Conservation (phyloP, 2,113 vertebrate species). For the Entelurus aequoreus region DNA sequence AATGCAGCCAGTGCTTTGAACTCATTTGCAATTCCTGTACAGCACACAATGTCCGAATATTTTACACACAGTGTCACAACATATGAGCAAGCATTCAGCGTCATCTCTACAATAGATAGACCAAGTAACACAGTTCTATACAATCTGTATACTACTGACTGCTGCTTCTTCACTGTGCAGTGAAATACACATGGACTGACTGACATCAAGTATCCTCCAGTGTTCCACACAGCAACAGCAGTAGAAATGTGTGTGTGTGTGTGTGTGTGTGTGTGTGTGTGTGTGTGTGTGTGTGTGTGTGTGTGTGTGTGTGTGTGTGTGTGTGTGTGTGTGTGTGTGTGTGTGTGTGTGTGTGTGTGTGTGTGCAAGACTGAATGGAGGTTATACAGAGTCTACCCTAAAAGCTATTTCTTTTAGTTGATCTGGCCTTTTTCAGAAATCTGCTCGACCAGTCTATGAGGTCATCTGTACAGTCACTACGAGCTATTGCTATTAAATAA, state of each 20-base stretch:
- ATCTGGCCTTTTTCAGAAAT: constrained; percentile 84
- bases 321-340: background rate
- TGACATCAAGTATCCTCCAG: constrained; percentile 53
- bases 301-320: background rate
- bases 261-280: too few species aligned
- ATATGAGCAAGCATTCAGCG: background rate
- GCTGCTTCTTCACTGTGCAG: constrained; percentile 6
- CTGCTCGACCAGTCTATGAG: constrained; percentile 77
- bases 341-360: constrained; percentile 1
- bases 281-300: constrained; percentile 4
- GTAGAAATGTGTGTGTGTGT: constrained; percentile 16
- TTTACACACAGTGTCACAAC: background rate
- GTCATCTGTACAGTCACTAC: constrained; percentile 83
- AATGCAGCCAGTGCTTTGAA: constrained; percentile 27
- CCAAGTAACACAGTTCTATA: constrained; percentile 17
- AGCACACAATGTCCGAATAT: background rate
- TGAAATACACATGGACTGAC: constrained; percentile 30
- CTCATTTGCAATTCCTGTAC: constrained; percentile 15
- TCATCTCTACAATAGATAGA: background rate
- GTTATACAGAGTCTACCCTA: constrained; percentile 61
- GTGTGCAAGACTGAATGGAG: constrained; percentile 54
- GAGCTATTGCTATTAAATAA: constrained; percentile 93
- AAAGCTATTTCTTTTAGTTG: constrained; percentile 56
- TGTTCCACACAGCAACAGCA: constrained; percentile 63
- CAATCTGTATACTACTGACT: constrained; percentile 8